These are phyloP conservation scores for Acholoe squamosa DNA, from an alignment of 2,888 invertebrate genomes.

Conservation along the genomic window DNA sequence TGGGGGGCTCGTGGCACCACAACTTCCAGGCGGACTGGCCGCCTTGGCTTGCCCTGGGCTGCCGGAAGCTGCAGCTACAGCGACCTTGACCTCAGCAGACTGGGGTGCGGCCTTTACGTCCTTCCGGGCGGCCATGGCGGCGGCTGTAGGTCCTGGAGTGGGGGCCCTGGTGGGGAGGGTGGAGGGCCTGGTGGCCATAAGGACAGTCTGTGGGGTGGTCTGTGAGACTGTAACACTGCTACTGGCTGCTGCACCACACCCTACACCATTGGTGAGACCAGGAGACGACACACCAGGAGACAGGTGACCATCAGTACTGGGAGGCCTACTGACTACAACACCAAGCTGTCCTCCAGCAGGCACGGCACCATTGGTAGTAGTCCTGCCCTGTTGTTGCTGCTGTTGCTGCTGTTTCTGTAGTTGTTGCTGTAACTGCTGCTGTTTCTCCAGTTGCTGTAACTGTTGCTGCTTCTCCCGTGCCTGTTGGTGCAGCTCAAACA, in stretches of 20 bases:
- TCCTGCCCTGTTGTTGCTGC: neutral
- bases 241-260: neutral
- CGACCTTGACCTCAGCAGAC: conserved; percentile 25
- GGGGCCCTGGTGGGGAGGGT: neutral
- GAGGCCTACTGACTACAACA: neutral
- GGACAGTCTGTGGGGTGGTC: neutral
- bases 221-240: neutral
- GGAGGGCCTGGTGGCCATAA: neutral
- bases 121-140: neutral
- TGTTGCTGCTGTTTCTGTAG: conserved; percentile 38
- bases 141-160: neutral
- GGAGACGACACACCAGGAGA: neutral
- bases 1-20: neutral
- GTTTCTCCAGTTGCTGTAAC: neutral
- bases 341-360: too few relatives aligned
- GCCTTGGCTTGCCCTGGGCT: conserved; percentile 51
- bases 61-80: conserved; percentile 39
- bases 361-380: neutral
- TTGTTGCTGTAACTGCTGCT: neutral
- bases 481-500: conserved; percentile 28
- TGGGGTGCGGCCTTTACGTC: neutral
- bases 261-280: neutral
- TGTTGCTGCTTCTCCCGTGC: neutral
- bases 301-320: neutral
- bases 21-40: conserved; percentile 21